Percentiles rank a stretch among this genome's conserved stretches.
These are phyloP conservation scores for Perccottus glenii DNA, from an alignment of 2,113 vertebrate species.

Conservation along the genomic window DNA sequence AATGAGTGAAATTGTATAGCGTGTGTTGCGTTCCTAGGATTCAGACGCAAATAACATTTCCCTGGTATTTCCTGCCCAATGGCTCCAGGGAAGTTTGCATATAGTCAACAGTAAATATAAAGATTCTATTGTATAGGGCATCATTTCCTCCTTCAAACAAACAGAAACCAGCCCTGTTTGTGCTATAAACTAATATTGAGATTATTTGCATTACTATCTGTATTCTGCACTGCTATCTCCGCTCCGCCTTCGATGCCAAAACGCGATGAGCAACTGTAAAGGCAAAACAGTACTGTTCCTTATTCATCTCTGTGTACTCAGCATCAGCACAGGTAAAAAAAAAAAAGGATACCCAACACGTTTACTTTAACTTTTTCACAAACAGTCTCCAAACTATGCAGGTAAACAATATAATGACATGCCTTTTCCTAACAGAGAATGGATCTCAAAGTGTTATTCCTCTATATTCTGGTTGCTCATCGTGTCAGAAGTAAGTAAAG, in stretches of 20 bases:
- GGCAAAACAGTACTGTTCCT: constrained; percentile 40
- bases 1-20: background rate
- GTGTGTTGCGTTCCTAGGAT: background rate
- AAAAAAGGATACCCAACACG: background rate
- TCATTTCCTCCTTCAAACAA: background rate
- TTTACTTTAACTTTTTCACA: background rate
- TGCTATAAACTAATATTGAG: background rate
- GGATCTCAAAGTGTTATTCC: constrained; percentile 3
- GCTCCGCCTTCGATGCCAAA: background rate
- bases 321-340: constrained; percentile 32
- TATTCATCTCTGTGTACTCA: background rate
- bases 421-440: constrained; percentile 26
- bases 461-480: constrained; percentile 13
- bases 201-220: constrained; percentile 69
- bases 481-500: constrained; percentile 38
- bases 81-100: background rate
- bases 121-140: background rate
- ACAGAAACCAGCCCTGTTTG: constrained; percentile 32
- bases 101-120: background rate
- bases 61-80: background rate
- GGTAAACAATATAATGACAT: background rate
- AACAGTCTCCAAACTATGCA: background rate
- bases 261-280: constrained; percentile 14
- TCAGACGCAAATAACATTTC: background rate
- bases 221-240: constrained; percentile 41